Evolutionary conservation across 1,140 invertebrate species (phyloP), one percentile per base, ranked within the genome.

Genomic region (Drosophila virilis): DNA sequence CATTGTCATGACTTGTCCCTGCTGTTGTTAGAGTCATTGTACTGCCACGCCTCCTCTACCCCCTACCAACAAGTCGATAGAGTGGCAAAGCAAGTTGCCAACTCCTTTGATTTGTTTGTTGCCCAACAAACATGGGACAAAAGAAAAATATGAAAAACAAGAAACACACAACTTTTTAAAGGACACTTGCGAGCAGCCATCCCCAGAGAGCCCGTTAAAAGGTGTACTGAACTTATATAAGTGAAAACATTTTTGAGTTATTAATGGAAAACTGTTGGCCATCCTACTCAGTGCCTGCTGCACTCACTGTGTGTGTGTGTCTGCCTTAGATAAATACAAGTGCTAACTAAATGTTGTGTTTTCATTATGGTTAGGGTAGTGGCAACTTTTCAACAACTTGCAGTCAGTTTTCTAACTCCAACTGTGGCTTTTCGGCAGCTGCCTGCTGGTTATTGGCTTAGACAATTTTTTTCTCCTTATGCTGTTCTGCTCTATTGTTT

Each of bases 311-410:
- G 22, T 28, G 22, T 28, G 35, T 48, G 28, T 28, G 12, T 38
- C 17, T 35, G 60, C 17, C 52, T 80, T 83, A 62, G 65, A 88
- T 72, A 77, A 88, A 86, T 88, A 83, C 68, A 77, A 83, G 80
- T 89, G 84, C 83, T 89, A 86, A 86, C 83, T 89, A 86, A 86
- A 86, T 86, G 83, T 86, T 88, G 88, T 86, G 83, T 81, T 88
- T 88, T 88, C 83, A 88, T 88, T 89, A 88, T 88, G 83, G 66
- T 83, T 77, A 70, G 83, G 57, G 69, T 64, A 54, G 33, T 70
- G 60, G 64, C 74, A 69, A 82, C 74, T 82, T 74, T 64, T 48
- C 42, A 42, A 15, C 38, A 84, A 74, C 50, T 78, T 75, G 45
- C 42, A 40, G 54, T 4, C 35, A 58, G 38, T 54, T 74, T 28